A percentile compares a stretch with the other conserved stretches of the same genome.
phyloP scores from a whole-genome alignment of 2,797 vertebrate genomes.

The Ibycter americanus region DNA sequence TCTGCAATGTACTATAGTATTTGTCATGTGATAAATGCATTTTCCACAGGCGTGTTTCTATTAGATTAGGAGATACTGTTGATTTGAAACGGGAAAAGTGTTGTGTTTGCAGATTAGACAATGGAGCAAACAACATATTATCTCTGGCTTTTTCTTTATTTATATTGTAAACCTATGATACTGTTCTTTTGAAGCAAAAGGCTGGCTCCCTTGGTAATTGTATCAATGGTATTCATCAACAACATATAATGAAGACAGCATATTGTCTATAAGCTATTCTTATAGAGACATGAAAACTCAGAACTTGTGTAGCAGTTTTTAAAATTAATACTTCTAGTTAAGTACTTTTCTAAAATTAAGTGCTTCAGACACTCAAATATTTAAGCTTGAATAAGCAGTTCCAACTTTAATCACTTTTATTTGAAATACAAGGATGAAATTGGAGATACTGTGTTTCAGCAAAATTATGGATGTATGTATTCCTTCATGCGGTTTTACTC shows the following conservation, averaged over 20 bases:
- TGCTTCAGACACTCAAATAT: not conserved
- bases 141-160: not conserved
- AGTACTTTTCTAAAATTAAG: not conserved
- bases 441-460: not conserved
- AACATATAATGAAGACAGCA: not conserved
- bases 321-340: not conserved
- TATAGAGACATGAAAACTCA: not conserved
- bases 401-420: not conserved
- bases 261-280: not conserved
- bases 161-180: not conserved
- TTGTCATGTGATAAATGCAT: not conserved
- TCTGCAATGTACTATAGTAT: not conserved
- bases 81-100: not conserved
- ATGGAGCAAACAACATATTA: not conserved
- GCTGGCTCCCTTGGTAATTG: not conserved
- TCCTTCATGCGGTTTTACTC: not conserved
- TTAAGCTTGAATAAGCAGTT: not conserved
- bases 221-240: not conserved
- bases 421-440: not conserved
- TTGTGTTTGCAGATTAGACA: not conserved
- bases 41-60: not conserved
- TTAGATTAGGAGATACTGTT: slow-evolving; percentile 16
- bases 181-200: not conserved
- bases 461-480: not conserved
- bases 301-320: not conserved